Conservation (phyloP, 2,888 invertebrate genomes). For the Tuberolachnus salignus region DNA sequence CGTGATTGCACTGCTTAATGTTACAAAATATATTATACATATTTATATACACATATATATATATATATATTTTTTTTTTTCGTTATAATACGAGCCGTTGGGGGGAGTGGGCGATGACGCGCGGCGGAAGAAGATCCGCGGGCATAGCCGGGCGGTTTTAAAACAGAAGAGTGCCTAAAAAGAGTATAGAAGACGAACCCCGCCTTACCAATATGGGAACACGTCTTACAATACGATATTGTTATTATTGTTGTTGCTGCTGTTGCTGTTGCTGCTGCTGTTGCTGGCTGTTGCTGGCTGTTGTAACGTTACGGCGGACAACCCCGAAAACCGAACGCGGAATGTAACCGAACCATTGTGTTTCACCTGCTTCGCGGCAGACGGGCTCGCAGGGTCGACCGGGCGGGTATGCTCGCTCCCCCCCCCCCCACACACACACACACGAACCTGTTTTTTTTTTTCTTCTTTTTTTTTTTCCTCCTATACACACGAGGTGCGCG, state of each 20-base stretch:
- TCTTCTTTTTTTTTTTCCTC: not conserved
- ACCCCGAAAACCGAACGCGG: slow-evolving; percentile 42
- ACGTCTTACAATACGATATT: no score
- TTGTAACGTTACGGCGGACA: not conserved
- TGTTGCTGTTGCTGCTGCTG: no score
- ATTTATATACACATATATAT: not conserved
- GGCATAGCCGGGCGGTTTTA: no score
- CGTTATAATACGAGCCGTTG: no score
- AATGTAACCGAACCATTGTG: slow-evolving; percentile 33
- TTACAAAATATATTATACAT: not conserved
- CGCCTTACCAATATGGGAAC: no score
- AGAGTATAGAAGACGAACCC: no score
- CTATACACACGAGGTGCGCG: not conserved
- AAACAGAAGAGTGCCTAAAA: no score
- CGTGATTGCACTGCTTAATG: slow-evolving; percentile 21
- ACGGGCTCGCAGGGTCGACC: slow-evolving; percentile 27
- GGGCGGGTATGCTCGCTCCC: not conserved
- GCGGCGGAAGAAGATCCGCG: no score
- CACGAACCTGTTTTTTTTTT: slow-evolving; percentile 45
- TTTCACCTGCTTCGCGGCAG: slow-evolving; percentile 45
- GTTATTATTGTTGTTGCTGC: no score
- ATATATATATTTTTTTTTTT: no score
- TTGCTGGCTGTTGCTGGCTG: no score
- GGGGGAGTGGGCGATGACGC: no score
- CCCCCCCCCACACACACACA: not conserved